These are phyloP conservation scores for Isaurus tuberculatus DNA, from an alignment of 92 coral and sea anemone genomes.

Conservation along the genomic window DNA sequence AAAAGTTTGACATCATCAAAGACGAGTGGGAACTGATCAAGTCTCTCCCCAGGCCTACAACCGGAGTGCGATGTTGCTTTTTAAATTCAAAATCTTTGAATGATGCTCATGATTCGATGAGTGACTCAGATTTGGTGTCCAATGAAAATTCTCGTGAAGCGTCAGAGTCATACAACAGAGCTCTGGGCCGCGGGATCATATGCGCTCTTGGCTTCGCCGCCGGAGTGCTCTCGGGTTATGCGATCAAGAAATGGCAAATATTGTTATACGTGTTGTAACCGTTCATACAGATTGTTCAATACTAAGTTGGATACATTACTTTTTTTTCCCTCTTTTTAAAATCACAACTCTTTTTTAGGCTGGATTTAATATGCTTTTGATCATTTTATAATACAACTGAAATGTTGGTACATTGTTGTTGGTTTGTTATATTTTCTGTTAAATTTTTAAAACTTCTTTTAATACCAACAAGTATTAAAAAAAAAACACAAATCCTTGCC, in stretches of 20 bases:
- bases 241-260: slow-evolving; percentile 34
- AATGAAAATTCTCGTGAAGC: background rate
- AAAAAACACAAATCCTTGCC: too few relatives aligned
- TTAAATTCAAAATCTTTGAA: slow-evolving; percentile 25
- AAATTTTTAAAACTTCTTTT: too few relatives aligned
- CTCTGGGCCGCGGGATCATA: background rate
- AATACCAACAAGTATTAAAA: too few relatives aligned
- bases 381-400: too few relatives aligned
- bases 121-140: background rate
- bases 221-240: slow-evolving; percentile 16
- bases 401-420: too few relatives aligned
- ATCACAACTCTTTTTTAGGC: too few relatives aligned
- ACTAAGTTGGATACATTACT: background rate
- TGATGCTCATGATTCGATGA: background rate
- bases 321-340: too few relatives aligned
- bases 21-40: slow-evolving; percentile 37
- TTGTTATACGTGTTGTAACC: background rate
- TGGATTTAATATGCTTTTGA: too few relatives aligned
- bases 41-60: slow-evolving; percentile 45
- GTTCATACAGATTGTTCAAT: background rate
- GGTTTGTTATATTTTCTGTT: too few relatives aligned
- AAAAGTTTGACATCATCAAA: slow-evolving; percentile 23
- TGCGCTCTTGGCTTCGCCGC: background rate
- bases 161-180: background rate
- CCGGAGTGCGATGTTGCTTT: slow-evolving; percentile 40